Evolutionary conservation across 2,113 vertebrate species (phyloP).

Genomic region (Phyllostomus hastatus): DNA sequence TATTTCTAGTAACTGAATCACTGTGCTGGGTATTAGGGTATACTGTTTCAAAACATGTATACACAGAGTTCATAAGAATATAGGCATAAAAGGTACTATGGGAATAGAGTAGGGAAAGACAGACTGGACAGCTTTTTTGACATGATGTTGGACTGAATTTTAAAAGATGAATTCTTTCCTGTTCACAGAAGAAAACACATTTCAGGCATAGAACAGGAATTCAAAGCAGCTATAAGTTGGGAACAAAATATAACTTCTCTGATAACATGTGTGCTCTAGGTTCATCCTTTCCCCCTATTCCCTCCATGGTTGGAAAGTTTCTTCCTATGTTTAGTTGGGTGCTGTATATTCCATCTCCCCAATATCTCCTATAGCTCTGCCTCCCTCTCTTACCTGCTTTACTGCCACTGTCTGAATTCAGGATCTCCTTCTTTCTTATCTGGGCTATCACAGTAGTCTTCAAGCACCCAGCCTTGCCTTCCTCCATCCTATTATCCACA

Average conservation of each 20-base stretch:
- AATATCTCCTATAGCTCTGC: background rate
- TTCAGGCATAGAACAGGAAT: background rate
- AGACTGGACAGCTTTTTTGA: background rate
- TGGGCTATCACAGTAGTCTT: background rate
- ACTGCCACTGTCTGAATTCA: background rate
- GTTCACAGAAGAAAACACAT: background rate
- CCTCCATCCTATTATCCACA: background rate
- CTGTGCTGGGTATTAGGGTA: no score
- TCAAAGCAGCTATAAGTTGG: background rate
- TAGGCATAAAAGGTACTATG: background rate
- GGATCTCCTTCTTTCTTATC: background rate
- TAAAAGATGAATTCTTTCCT: background rate
- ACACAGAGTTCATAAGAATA: background rate
- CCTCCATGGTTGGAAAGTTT: background rate
- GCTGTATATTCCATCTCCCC: background rate
- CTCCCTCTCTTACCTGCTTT: background rate
- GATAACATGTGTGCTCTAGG: background rate
- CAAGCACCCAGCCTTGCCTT: background rate
- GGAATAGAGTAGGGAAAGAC: background rate
- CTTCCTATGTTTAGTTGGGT: background rate
- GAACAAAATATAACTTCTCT: background rate
- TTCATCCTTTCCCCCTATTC: background rate
- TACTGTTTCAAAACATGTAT: background rate
- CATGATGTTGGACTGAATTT: background rate
- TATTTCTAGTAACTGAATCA: background rate